Conservation (phyloP, 2,113 vertebrate species). For the Deroptyus accipitrinus region DNA sequence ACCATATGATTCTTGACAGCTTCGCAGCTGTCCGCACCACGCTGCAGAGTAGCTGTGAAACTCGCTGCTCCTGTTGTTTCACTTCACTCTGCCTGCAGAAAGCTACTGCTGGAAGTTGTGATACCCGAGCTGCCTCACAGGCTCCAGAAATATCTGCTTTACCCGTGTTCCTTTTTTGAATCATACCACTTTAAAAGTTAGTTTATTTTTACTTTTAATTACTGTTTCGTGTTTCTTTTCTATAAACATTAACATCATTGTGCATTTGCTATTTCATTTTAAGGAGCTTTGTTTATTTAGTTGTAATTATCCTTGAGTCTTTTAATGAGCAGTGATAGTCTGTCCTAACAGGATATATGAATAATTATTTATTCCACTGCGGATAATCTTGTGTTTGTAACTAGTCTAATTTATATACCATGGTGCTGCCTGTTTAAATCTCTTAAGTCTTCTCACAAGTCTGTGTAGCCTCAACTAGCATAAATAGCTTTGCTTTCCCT, state of each 20-base stretch:
- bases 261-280: background rate
- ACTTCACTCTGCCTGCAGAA: slow-evolving; percentile 3
- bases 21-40: background rate
- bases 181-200: background rate
- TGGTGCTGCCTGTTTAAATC: slow-evolving; percentile 32
- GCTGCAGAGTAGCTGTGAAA: slow-evolving; percentile 41
- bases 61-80: slow-evolving; percentile 31
- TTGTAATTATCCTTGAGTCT: background rate
- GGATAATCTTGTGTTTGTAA: slow-evolving; percentile 49
- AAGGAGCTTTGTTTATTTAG: slow-evolving; percentile 8
- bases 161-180: background rate
- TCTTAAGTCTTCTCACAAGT: slow-evolving; percentile 38
- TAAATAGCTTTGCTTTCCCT: slow-evolving; percentile 24
- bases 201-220: background rate
- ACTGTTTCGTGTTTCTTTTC: background rate
- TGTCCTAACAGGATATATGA: slow-evolving; percentile 51
- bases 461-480: background rate
- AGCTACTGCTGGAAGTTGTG: background rate
- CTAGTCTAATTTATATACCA: slow-evolving; percentile 34
- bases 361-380: slow-evolving; percentile 62
- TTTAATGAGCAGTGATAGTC: slow-evolving; percentile 32
- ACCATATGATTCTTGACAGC: slow-evolving; percentile 38
- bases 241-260: background rate
- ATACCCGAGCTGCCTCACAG: background rate
- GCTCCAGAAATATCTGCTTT: background rate